Evolutionary conservation across 2,113 vertebrate species (phyloP).

Genomic region (Menidia beryllina): DNA sequence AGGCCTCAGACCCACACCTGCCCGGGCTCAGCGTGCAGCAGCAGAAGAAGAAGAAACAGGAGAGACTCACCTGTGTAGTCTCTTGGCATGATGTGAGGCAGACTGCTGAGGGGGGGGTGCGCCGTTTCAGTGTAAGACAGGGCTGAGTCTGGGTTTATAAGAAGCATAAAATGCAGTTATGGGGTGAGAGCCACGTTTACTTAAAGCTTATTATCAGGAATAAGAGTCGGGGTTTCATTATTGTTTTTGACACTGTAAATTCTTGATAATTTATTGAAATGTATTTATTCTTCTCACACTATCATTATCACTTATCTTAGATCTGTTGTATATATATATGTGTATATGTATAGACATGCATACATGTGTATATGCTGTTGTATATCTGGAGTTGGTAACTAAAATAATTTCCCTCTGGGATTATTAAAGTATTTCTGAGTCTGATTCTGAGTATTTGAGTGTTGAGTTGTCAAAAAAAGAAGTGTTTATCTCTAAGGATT

Average conservation of each 20-base stretch:
- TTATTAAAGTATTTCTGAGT: not conserved
- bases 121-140: constrained; percentile 97
- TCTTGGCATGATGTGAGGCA: constrained; percentile 84
- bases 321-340: too few relatives aligned
- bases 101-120: constrained; percentile 85
- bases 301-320: too few relatives aligned
- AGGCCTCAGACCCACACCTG: too few relatives aligned
- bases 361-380: too few relatives aligned
- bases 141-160: constrained; percentile 84
- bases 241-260: too few relatives aligned
- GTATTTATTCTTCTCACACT: too few relatives aligned
- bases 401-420: too few relatives aligned
- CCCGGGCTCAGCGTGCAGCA: not conserved
- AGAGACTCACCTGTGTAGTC: constrained; percentile 91
- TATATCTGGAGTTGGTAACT: too few relatives aligned
- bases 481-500: not conserved
- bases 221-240: not conserved
- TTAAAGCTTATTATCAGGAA: not conserved
- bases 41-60: not conserved
- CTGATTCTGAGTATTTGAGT: not conserved
- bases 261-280: too few relatives aligned
- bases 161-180: constrained; percentile 13
- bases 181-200: not conserved
- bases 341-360: too few relatives aligned
- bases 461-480: not conserved